Evolutionary conservation across 2,797 vertebrate genomes (phyloP).

Genomic region (Emydoidea blandingii): DNA sequence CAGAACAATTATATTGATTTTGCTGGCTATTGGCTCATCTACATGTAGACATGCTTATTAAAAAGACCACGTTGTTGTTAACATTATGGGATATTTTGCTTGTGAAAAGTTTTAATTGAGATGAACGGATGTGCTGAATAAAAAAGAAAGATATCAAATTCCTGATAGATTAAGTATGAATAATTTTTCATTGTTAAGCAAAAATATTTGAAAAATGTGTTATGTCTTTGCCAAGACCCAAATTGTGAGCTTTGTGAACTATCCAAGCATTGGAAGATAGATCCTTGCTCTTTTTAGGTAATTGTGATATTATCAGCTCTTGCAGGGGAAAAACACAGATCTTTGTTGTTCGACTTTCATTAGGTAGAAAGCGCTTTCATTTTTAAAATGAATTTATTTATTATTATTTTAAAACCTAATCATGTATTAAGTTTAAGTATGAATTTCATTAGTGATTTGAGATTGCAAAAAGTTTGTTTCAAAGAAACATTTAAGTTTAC

Average conservation of each 20-base stretch:
- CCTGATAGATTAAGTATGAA: background rate
- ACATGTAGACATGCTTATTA: background rate
- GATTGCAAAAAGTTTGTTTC: background rate
- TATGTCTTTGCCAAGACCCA: background rate
- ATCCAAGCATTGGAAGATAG: background rate
- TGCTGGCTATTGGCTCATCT: background rate
- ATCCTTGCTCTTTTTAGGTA: background rate
- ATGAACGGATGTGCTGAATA: background rate
- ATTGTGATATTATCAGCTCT: background rate
- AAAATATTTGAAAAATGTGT: background rate
- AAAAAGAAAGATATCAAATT: background rate
- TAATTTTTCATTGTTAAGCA: background rate
- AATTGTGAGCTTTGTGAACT: background rate
- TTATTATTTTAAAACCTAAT: conserved; percentile 1
- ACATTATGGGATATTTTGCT: background rate
- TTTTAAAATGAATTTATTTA: background rate
- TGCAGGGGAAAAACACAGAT: background rate
- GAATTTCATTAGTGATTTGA: background rate
- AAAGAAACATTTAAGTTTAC: background rate
- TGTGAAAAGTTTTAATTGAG: background rate
- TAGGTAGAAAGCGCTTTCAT: background rate
- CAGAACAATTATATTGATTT: background rate
- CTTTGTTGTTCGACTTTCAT: background rate
- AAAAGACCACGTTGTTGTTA: background rate
- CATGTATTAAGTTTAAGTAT: background rate